Evolutionary conservation across 2,113 vertebrate genomes (phyloP), one percentile per base, ranked within the genome.

Genomic region (Ceyx melanurus): DNA sequence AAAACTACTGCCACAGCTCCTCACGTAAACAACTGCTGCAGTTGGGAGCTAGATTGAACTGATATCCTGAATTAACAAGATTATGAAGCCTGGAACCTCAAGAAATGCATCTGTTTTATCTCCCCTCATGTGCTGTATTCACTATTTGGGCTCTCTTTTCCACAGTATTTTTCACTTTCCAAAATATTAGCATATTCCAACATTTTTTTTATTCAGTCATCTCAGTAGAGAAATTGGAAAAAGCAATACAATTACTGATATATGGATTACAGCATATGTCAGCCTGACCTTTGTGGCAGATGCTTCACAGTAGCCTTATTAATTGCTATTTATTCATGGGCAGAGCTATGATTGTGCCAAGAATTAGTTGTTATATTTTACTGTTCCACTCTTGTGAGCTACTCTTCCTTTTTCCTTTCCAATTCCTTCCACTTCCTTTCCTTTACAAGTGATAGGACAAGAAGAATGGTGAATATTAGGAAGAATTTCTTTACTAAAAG

Each of bases 1-100:
- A 54, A 50, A 81, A 13, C 76, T 61, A 84, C 83, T 95, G 90
- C 71, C 81, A 80, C 43, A 92, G 81, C 61, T 89, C 92, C 91
- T 77, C 67, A 86, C 61, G 62, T 66, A 91, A 60, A 91, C 45
- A 75, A 84, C 82, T 46, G 40, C 42, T 85, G 77, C 83, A 37
- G 37, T 18, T 15, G 2, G 17, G 40, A 61, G 33, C 42, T 77
- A 48, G 23, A 33, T 11, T 28, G 16, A 31, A 50, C 11, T 31
- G 11, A 64, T 81, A 20, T 58, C 25, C 33, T 28, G 28, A 54
- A 48, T 5, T 31, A 53, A 65, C 8, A 4, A 4, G 20, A 14
- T 56, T 5, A 33, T n/a, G 11, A 48, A 21, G 13, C 14, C 12
- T 75, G 11, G 21, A 57, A 5, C 16, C 9, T 29, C 29, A 31